phyloP scores from a whole-genome alignment of 2,888 invertebrate genomes.

The Spatulosminthurus flaviceps region DNA sequence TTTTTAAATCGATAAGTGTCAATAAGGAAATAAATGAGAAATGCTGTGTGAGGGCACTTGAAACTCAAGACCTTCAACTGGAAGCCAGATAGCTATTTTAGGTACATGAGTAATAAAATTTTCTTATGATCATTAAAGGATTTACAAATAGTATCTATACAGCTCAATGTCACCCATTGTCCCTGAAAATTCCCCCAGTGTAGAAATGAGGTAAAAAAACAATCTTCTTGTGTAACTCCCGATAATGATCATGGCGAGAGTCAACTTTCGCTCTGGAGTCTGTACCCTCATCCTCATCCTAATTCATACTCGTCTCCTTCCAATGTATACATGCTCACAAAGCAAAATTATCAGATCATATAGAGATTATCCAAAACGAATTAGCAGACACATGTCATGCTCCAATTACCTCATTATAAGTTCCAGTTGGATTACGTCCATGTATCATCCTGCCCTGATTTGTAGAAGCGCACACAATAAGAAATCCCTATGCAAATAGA shows the following conservation, averaged over 20 bases:
- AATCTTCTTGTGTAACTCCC: neutral
- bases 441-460: neutral
- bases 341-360: neutral
- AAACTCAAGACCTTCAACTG: too few species aligned
- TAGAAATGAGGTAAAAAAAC: neutral
- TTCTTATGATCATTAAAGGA: neutral
- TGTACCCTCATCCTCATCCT: neutral
- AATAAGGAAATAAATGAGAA: neutral
- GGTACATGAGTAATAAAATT: too few species aligned
- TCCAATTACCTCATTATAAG: constrained; percentile 12
- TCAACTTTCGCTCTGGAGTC: constrained; percentile 6
- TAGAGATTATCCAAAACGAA: constrained; percentile 14
- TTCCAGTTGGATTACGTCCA: constrained; percentile 4
- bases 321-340: neutral
- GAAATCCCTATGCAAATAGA: too few species aligned
- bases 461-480: neutral
- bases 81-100: too few species aligned
- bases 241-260: neutral
- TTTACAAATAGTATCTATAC: too few species aligned
- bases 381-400: constrained; percentile 12
- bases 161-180: constrained; percentile 6
- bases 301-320: too few species aligned
- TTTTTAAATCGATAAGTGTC: too few species aligned
- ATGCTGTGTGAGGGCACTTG: neutral
- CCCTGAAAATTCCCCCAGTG: neutral